phyloP scores from a whole-genome alignment of 2,888 invertebrate genomes.

The Drosophila niveifrons region DNA sequence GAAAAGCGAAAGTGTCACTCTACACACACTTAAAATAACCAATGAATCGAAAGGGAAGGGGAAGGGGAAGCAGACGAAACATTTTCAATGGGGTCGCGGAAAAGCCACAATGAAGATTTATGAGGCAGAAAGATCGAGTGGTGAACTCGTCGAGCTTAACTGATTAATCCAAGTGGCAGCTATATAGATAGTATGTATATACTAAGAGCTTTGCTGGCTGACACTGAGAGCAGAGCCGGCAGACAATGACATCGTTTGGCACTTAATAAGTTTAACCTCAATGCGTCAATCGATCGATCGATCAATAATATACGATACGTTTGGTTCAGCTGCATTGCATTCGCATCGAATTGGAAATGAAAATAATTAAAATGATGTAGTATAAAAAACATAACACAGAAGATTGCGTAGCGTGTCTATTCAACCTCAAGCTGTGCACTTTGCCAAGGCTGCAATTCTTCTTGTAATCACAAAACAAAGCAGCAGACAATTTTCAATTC shows the following conservation, averaged over 20 bases:
- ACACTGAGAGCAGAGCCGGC: constrained; percentile 25
- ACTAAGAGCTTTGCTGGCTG: constrained; percentile 3
- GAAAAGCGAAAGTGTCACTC: constrained; percentile 72
- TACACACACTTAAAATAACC: constrained; percentile 14
- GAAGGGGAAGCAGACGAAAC: not conserved
- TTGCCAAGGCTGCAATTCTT: constrained; percentile 52
- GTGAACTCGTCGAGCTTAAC: constrained; percentile 13
- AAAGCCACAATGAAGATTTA: constrained; percentile 54
- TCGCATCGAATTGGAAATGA: constrained; percentile 19
- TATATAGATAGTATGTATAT: not conserved
- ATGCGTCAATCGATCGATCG: constrained; percentile 67
- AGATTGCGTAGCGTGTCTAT: constrained; percentile 4
- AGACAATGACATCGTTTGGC: constrained; percentile 75
- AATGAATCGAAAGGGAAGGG: not conserved
- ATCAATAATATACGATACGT: constrained; percentile 29
- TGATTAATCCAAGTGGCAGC: constrained; percentile 31
- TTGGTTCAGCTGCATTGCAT: constrained; percentile 47
- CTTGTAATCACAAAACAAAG: constrained; percentile 42
- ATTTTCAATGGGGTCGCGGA: constrained; percentile 35
- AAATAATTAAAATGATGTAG: not conserved
- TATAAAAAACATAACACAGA: not conserved
- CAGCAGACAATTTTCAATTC: constrained; percentile 20
- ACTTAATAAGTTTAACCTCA: constrained; percentile 70
- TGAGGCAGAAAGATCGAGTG: constrained; percentile 21
- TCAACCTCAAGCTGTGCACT: constrained; percentile 44